phyloP scores from a whole-genome alignment of 2,113 vertebrate species.

The Aptenodytes patagonicus region DNA sequence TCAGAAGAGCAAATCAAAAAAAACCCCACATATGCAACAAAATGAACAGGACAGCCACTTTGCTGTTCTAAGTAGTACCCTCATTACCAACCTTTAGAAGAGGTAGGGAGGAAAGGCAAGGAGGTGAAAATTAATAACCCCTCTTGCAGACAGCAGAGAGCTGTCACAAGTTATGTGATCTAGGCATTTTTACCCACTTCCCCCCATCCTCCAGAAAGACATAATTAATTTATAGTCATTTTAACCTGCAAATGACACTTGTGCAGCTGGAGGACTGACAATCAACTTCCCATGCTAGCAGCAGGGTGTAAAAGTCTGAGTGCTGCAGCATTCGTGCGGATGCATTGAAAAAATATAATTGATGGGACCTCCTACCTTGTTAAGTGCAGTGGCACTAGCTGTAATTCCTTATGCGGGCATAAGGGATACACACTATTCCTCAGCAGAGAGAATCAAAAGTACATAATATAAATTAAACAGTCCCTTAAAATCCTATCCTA shows the following conservation, averaged over 20 bases:
- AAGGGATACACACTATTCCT: not conserved
- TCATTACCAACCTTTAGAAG: not conserved
- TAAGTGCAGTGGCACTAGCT: not conserved
- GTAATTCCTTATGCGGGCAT: not conserved
- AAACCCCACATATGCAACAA: fast-evolving
- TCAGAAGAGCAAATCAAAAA: not conserved
- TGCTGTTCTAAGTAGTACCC: not conserved
- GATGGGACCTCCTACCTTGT: slow-evolving; percentile 22
- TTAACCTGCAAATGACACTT: slow-evolving; percentile 25
- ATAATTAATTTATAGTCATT: slow-evolving; percentile 40
- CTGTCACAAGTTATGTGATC: not conserved
- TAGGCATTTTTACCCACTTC: not conserved
- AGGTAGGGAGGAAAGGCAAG: not conserved
- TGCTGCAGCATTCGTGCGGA: not conserved
- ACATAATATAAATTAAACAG: not conserved
- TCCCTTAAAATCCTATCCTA: not conserved
- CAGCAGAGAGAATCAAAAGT: not conserved
- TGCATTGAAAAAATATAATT: not conserved
- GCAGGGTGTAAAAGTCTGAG: not conserved
- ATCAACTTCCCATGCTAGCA: slow-evolving; percentile 30
- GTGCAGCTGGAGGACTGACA: slow-evolving; percentile 4
- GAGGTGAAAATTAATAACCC: not conserved
- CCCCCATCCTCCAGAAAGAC: not conserved
- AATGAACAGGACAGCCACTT: not conserved
- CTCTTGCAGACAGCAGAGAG: not conserved